Evolutionary conservation across 2,113 vertebrate genomes (phyloP), one percentile per base, ranked within the genome.

Genomic region (Grantiella picta): DNA sequence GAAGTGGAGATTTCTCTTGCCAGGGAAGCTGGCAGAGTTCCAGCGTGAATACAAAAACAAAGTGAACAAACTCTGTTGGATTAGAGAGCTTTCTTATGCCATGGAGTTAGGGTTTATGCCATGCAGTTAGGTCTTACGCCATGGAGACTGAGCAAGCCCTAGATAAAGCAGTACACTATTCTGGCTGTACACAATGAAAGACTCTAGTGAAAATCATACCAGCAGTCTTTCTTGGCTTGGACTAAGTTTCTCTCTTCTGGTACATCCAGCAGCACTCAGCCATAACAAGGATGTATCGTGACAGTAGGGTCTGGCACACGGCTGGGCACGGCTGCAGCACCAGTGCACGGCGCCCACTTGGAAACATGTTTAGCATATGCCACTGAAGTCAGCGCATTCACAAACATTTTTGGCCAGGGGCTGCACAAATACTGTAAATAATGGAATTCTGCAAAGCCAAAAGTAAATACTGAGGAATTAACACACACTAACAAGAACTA

Each of bases 241-340:
- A 63, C 33, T 31, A 40, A 31, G 29, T 29, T 50, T 7, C 33
- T 77, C 61, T 77, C 38, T 56, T 56, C 40, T 36, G 63, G 24
- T 20, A 35, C 33, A 29, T 5, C 35, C 76, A 50, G 27, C 3
- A 27, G 79, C 19, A 19, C 21, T 83, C 11, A 70, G 56, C 11
- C 1, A 0, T 31, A 66, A 56, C 16, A 29, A 50, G 54, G 83
- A 44, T 6, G 2, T 33, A 21, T 4, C 0, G 0, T 33, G 45
- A 80, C 50, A 45, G 54, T 10, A 20, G 29, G 50, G 75, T 42
- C 52, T 47, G 56, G 68, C 53, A 80, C 19, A 3, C 0, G 0
- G 42, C n/a, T 53, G 64, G 54, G 40, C 29, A 60, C 3, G 21
- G 45, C 8, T 71, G 68, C 15, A 35, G 59, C 13, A 5, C 9